Percentiles rank a stretch among this genome's conserved stretches.
Conservation (phyloP, 2,888 invertebrate species). For the Brachylomia viminalis region DNA sequence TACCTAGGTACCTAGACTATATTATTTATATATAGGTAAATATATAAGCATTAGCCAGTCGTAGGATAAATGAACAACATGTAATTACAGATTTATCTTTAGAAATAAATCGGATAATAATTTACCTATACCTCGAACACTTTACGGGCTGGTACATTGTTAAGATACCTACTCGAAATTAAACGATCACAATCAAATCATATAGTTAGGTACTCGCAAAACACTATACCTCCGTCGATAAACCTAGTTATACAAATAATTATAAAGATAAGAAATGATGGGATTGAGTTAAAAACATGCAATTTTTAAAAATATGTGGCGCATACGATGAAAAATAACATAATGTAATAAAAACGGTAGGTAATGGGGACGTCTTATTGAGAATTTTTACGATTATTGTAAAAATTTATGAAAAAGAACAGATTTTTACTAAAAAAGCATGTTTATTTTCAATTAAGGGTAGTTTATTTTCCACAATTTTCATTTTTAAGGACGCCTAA, state of each 20-base stretch:
- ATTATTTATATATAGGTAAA: neutral
- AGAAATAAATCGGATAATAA: slow-evolving; percentile 56
- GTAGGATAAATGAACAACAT: slow-evolving; percentile 52
- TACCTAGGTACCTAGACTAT: neutral
- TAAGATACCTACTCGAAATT: slow-evolving; percentile 32
- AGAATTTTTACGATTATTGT: too few species aligned
- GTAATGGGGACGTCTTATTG: too few species aligned
- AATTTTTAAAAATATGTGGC: too few species aligned
- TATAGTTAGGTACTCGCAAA: neutral
- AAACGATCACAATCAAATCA: slow-evolving; percentile 52
- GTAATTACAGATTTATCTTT: slow-evolving; percentile 64
- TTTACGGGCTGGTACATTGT: slow-evolving; percentile 1
- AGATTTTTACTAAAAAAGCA: too few species aligned
- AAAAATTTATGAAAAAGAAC: too few species aligned
- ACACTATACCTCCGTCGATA: neutral
- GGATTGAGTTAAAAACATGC: too few species aligned
- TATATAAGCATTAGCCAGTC: slow-evolving; percentile 15
- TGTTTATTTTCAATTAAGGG: too few species aligned
- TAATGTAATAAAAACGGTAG: too few species aligned
- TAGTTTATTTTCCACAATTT: too few species aligned
- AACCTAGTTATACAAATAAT: neutral
- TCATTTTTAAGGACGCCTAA: too few species aligned
- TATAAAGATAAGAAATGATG: too few species aligned
- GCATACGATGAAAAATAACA: too few species aligned
- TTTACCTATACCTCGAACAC: slow-evolving; percentile 47